Conservation (phyloP, 2,888 invertebrate genomes). For the Athripsodes cinereus region DNA sequence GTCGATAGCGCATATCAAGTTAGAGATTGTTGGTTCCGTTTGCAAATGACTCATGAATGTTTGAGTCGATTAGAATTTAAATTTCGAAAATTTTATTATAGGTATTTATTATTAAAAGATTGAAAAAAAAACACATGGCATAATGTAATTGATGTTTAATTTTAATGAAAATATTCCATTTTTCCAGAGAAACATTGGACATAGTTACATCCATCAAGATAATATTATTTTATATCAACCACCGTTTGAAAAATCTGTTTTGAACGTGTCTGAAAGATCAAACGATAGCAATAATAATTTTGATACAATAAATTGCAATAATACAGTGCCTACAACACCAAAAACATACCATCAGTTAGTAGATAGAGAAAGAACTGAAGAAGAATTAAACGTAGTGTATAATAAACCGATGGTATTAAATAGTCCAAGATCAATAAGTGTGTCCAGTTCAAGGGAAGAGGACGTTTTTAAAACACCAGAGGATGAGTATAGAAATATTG, state of each 20-base stretch:
- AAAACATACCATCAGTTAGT: not conserved
- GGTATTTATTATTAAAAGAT: too few species aligned
- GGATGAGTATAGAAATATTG: constrained; percentile 32
- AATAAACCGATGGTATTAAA: not conserved
- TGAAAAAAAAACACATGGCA: too few species aligned
- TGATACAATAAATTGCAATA: not conserved
- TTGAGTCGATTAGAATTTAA: too few species aligned
- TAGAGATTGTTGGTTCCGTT: too few species aligned
- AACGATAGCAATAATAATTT: constrained; percentile 12
- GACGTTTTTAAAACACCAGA: constrained; percentile 30
- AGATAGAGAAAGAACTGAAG: not conserved
- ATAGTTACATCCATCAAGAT: too few species aligned
- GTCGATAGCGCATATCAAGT: too few species aligned
- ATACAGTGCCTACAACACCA: not conserved
- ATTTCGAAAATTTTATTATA: too few species aligned
- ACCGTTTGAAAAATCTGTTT: not conserved
- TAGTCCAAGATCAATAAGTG: not conserved
- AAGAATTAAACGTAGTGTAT: not conserved
- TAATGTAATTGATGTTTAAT: too few species aligned
- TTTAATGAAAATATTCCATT: too few species aligned
- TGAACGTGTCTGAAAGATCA: not conserved
- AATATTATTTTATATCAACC: too few species aligned
- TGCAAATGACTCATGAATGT: too few species aligned
- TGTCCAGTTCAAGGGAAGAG: not conserved
- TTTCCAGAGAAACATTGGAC: too few species aligned